These are phyloP conservation scores for Triplophysa bombifrons DNA, from an alignment of 2,797 vertebrate genomes.

Conservation along the genomic window DNA sequence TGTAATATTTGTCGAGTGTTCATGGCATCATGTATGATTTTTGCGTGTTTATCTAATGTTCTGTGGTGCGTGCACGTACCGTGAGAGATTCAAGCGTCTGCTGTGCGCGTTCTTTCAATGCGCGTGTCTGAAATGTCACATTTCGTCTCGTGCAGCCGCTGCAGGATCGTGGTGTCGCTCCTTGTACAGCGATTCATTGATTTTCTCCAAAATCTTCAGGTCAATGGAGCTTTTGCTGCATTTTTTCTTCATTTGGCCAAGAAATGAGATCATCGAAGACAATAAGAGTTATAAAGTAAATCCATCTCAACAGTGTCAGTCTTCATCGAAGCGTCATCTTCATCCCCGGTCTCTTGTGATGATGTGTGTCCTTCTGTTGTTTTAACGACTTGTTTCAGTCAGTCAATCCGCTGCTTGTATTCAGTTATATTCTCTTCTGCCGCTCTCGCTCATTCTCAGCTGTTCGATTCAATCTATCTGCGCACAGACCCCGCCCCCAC, in stretches of 20 bases:
- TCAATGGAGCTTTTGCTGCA: conserved; percentile 57
- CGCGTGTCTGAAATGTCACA: conserved; percentile 72
- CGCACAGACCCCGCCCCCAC: conserved; percentile 23
- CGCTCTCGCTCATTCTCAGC: conserved; percentile 69
- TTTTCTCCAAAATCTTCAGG: conserved; percentile 68
- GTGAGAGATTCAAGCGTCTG: conserved; percentile 67
- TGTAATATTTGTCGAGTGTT: not conserved
- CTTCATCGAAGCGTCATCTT: not conserved
- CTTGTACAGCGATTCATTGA: conserved; percentile 36
- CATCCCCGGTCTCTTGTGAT: conserved; percentile 6
- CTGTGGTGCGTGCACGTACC: conserved; percentile 64
- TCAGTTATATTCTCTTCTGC: conserved; percentile 37
- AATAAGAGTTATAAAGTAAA: not conserved
- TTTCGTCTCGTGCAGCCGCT: conserved; percentile 64
- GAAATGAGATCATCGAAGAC: conserved; percentile 12
- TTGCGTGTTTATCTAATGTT: not conserved
- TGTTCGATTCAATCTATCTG: conserved; percentile 69
- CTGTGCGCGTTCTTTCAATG: conserved; percentile 48
- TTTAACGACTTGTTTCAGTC: no score
- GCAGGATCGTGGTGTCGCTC: conserved; percentile 22
- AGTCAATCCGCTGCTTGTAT: conserved; percentile 34
- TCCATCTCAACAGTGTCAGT: conserved; percentile 61
- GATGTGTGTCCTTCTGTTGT: not conserved
- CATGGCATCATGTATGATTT: no score
- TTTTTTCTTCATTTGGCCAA: conserved; percentile 46